Conservation (phyloP, 2,113 vertebrate genomes). For the Galeopterus variegatus region DNA sequence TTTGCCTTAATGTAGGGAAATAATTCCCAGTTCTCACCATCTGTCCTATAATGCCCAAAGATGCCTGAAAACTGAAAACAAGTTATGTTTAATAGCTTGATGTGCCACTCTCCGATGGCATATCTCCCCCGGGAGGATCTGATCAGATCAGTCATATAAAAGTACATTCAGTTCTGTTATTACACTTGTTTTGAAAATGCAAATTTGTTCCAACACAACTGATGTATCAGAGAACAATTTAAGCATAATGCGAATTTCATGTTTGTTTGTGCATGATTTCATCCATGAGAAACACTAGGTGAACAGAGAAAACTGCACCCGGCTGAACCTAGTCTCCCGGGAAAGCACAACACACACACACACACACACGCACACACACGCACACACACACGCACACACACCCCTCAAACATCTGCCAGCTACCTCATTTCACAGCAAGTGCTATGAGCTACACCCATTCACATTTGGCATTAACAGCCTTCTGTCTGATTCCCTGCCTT, state of each 20-base stretch:
- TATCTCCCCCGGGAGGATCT: neutral
- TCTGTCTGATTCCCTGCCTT: neutral
- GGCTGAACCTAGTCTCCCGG: neutral
- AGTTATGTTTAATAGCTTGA: neutral
- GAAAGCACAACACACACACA: neutral
- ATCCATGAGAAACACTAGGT: constrained; percentile 5
- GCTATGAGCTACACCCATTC: neutral
- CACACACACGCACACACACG: too few relatives aligned
- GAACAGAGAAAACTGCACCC: neutral
- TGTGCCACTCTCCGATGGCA: neutral
- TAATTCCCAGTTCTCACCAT: neutral
- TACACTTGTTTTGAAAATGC: constrained; percentile 64
- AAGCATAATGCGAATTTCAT: constrained; percentile 43
- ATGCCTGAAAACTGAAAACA: neutral
- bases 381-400: neutral
- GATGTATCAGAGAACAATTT: constrained; percentile 25
- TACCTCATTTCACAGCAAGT: neutral
- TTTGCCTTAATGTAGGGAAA: neutral
- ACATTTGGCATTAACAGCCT: neutral
- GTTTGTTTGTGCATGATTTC: constrained; percentile 56
- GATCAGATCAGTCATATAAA: neutral
- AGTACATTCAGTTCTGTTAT: constrained; percentile 23
- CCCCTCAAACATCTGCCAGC: neutral
- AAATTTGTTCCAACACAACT: constrained; percentile 58
- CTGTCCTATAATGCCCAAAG: neutral